Evolutionary conservation across 1,140 invertebrate species (phyloP).

Genomic region (Tenebrio molitor): DNA sequence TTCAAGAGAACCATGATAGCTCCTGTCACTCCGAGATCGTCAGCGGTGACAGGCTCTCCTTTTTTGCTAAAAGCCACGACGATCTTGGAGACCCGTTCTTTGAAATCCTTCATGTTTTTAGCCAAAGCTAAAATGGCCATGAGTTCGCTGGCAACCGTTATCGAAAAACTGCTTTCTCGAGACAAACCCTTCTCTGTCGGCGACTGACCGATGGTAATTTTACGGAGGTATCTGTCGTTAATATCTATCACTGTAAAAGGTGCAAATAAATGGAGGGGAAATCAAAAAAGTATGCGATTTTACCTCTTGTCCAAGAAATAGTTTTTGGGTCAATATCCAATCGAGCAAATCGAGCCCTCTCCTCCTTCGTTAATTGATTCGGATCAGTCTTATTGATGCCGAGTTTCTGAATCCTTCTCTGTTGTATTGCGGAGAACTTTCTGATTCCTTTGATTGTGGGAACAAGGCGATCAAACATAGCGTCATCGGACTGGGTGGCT

Average conservation of each 20-base stretch:
- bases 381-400: conserved; percentile 93
- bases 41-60: conserved; percentile 91
- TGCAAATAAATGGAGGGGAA: too few relatives aligned
- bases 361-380: conserved; percentile 82
- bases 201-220: conserved; percentile 96
- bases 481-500: conserved; percentile 87
- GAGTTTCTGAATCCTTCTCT: conserved; percentile 83
- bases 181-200: conserved; percentile 93
- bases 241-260: conserved; percentile 93
- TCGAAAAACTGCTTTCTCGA: conserved; percentile 89
- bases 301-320: conserved; percentile 95
- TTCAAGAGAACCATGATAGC: conserved; percentile 79
- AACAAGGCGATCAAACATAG: conserved; percentile 90
- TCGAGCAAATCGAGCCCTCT: conserved; percentile 85
- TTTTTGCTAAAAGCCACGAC: conserved; percentile 91
- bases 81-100: conserved; percentile 88
- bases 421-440: conserved; percentile 87
- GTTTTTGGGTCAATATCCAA: conserved; percentile 93
- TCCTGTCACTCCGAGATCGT: conserved; percentile 80
- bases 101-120: conserved; percentile 86
- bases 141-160: conserved; percentile 97
- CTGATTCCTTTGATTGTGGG: conserved; percentile 82
- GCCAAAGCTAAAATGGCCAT: conserved; percentile 95
- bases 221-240: conserved; percentile 96
- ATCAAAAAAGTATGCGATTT: conserved; percentile 64